Evolutionary conservation across 1,140 invertebrate species (phyloP).

Genomic region (Diprion similis): DNA sequence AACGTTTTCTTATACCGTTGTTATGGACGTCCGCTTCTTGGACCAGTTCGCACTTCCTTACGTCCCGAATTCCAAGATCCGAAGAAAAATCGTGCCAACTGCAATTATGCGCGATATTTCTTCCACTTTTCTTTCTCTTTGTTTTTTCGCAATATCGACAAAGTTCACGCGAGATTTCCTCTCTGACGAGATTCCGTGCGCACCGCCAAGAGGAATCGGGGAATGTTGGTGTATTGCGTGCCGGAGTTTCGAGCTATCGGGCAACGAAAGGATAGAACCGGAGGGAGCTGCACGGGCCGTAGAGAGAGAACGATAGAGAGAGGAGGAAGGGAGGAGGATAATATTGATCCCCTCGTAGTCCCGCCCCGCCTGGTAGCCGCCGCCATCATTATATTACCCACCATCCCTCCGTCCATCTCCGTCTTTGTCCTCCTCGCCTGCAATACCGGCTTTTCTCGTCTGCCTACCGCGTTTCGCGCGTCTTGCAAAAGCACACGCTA

Average conservation of each 20-base stretch:
- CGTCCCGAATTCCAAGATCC: background rate
- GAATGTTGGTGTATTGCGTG: conserved; percentile 27
- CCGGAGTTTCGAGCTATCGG: conserved; percentile 24
- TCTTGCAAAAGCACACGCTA: background rate
- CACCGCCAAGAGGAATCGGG: no score
- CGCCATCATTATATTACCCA: conserved; percentile 65
- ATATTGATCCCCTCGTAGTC: conserved; percentile 64
- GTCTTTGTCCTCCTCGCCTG: conserved; percentile 19
- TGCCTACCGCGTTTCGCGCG: background rate
- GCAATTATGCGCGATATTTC: background rate
- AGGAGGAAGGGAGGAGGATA: conserved; percentile 58
- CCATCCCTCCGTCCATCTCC: conserved; percentile 54
- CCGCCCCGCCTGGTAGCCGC: conserved; percentile 59
- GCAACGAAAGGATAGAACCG: conserved; percentile 26
- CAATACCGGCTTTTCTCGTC: background rate
- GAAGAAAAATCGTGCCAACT: background rate
- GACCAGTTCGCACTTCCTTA: background rate
- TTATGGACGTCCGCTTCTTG: conserved; percentile 16
- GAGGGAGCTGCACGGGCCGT: conserved; percentile 17
- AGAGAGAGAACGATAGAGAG: conserved; percentile 20
- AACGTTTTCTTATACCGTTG: conserved; percentile 7
- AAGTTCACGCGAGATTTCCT: no score
- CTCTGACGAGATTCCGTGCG: no score
- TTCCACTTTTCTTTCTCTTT: background rate
- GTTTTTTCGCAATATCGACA: background rate